Conservation (phyloP, 2,888 invertebrate genomes). For the Smittia aterrima region DNA sequence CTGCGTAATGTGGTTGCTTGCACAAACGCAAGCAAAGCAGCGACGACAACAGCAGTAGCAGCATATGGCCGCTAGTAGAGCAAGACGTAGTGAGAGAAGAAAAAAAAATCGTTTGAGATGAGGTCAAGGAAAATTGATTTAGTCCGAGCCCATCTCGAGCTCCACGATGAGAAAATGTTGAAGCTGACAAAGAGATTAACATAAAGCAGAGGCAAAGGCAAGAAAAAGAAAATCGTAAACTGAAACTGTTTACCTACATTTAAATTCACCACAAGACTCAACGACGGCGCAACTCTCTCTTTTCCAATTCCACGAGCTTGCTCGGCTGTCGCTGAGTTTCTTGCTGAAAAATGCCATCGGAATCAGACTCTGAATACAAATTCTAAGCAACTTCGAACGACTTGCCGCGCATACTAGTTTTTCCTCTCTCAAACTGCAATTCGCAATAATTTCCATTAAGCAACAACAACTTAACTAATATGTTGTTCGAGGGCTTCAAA, state of each 20-base stretch:
- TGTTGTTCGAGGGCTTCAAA: no score
- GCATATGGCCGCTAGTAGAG: slow-evolving; percentile 1
- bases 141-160: not conserved
- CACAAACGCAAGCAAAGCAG: not conserved
- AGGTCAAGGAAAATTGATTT: slow-evolving; percentile 35
- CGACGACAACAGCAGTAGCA: not conserved
- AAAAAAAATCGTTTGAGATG: slow-evolving; percentile 20
- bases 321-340: no score
- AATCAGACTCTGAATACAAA: not conserved
- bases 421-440: not conserved
- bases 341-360: not conserved
- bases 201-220: slow-evolving; percentile 5
- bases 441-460: not conserved
- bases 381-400: not conserved
- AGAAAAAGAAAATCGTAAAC: slow-evolving; percentile 33
- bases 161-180: slow-evolving; percentile 12
- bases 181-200: not conserved
- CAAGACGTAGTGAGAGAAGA: not conserved
- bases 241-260: slow-evolving; percentile 41
- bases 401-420: not conserved
- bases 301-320: not conserved
- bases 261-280: not conserved
- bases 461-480: not conserved
- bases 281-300: slow-evolving; percentile 12
- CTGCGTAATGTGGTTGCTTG: not conserved